Conservation (phyloP, 1,140 invertebrate genomes). For the Archivesica marissinica region DNA sequence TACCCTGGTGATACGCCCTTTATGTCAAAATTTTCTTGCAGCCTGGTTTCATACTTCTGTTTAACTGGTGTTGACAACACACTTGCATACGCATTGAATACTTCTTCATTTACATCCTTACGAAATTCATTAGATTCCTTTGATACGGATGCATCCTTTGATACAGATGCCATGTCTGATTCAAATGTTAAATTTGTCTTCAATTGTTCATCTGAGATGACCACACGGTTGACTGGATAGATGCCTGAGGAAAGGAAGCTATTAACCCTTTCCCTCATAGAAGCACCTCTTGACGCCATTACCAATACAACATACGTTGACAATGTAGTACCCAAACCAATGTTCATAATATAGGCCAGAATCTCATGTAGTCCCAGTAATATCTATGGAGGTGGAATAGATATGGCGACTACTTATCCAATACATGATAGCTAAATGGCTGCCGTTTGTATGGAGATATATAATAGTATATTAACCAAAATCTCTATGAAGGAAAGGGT, state of each 20-base stretch:
- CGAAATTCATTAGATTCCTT: neutral
- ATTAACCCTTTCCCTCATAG: too few relatives aligned
- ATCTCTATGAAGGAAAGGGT: too few relatives aligned
- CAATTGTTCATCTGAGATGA: constrained; percentile 27
- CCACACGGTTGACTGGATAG: constrained; percentile 44
- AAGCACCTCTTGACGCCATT: too few relatives aligned
- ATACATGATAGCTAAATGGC: too few relatives aligned
- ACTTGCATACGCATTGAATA: constrained; percentile 8
- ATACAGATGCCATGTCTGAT: neutral
- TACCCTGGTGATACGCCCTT: neutral
- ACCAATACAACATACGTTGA: too few relatives aligned
- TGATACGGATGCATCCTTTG: neutral
- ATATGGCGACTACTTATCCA: too few relatives aligned
- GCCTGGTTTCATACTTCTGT: constrained; percentile 21
- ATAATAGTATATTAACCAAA: too few relatives aligned
- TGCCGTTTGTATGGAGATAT: too few relatives aligned
- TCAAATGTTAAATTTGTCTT: constrained; percentile 39
- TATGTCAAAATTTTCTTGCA: constrained; percentile 6
- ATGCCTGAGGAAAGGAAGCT: constrained; percentile 53
- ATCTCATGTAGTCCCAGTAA: too few relatives aligned
- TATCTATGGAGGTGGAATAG: too few relatives aligned
- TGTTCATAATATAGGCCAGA: too few relatives aligned
- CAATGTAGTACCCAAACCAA: too few relatives aligned
- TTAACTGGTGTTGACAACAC: constrained; percentile 25
- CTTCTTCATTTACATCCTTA: neutral